These are phyloP conservation scores for Ormia ochracea DNA, from an alignment of 2,888 invertebrate genomes.

Conservation along the genomic window DNA sequence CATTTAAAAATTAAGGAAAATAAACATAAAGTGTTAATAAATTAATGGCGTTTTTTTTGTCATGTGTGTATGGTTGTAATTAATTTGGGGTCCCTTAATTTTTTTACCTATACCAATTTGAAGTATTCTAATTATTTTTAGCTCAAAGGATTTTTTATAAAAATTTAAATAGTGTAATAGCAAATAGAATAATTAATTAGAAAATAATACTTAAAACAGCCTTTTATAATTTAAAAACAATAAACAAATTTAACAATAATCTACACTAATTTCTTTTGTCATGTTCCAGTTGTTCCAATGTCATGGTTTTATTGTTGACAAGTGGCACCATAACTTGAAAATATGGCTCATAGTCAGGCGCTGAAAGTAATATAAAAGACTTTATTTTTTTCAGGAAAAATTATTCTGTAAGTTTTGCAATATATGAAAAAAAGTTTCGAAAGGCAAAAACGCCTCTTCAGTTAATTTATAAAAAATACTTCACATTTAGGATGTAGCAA, in stretches of 20 bases:
- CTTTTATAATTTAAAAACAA: constrained; percentile 29
- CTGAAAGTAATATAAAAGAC: constrained; percentile 62
- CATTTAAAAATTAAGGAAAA: constrained; percentile 43
- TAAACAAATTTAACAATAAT: not conserved
- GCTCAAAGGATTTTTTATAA: too few species aligned
- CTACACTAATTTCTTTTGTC: constrained; percentile 38
- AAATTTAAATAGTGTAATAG: too few species aligned
- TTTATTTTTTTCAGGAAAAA: too few species aligned
- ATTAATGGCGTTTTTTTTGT: constrained; percentile 19
- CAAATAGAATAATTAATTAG: constrained; percentile 2
- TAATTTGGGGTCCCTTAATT: too few species aligned
- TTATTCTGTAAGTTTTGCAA: too few species aligned
- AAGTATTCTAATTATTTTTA: too few species aligned
- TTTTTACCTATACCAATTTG: too few species aligned
- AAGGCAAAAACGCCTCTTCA: too few species aligned
- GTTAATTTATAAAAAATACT: too few species aligned
- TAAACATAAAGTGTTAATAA: constrained; percentile 17
- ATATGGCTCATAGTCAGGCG: constrained; percentile 69
- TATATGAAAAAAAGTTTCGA: too few species aligned
- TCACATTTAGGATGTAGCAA: too few species aligned
- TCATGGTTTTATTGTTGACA: constrained; percentile 55
- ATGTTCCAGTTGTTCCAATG: constrained; percentile 20
- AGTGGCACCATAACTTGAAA: constrained; percentile 71
- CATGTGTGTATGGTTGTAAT: too few species aligned
- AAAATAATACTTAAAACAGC: constrained; percentile 61